A percentile compares a stretch with the other conserved stretches of the same genome.
Conservation (phyloP, 1,140 invertebrate species). For the Atta colombica region DNA sequence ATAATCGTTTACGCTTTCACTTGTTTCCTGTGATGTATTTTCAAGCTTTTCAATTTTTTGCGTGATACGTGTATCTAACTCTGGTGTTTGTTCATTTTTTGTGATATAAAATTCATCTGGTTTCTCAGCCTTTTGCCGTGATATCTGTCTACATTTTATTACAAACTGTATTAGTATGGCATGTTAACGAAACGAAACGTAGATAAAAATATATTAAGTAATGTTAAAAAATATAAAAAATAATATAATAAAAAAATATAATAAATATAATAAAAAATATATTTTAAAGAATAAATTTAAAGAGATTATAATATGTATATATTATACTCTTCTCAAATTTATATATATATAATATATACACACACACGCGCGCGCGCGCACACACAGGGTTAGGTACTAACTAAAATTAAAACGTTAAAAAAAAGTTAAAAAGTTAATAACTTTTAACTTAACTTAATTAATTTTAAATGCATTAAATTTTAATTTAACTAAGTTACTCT, state of each 20-base stretch:
- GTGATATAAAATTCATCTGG: slow-evolving; percentile 21
- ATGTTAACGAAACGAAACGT: not conserved
- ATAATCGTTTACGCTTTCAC: not conserved
- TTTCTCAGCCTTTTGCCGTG: slow-evolving; percentile 68
- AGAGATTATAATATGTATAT: no score
- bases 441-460: no score
- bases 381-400: no score
- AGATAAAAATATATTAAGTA: not conserved
- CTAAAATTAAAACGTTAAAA: no score
- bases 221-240: not conserved
- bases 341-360: no score
- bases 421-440: no score
- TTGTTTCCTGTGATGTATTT: not conserved
- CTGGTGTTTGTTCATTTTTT: slow-evolving; percentile 43
- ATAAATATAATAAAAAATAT: not conserved
- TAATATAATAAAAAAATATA: not conserved
- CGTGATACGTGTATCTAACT: not conserved
- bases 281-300: not conserved
- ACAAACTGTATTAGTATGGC: not conserved
- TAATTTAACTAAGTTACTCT: no score
- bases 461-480: no score
- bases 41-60: not conserved
- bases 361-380: no score
- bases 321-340: no score
- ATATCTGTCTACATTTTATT: slow-evolving; percentile 53